Evolutionary conservation across 2,797 vertebrate genomes (phyloP).

Genomic region (Champsocephalus esox): DNA sequence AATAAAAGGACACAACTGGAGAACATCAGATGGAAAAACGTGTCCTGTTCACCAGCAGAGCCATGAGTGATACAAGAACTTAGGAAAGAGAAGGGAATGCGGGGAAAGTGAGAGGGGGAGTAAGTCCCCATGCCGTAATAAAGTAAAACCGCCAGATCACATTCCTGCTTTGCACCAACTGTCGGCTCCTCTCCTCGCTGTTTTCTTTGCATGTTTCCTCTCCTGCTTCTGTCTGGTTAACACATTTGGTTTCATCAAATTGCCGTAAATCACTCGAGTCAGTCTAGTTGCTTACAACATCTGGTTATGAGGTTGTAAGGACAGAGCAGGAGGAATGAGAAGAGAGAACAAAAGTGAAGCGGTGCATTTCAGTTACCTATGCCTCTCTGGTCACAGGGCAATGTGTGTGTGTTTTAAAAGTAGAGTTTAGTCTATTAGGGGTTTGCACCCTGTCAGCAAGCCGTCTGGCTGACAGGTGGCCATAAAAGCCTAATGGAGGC

Average conservation of each 20-base stretch:
- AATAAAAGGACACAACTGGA: slow-evolving; percentile 26
- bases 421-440: slow-evolving; percentile 41
- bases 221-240: slow-evolving; percentile 50
- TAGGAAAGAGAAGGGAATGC: slow-evolving; percentile 11
- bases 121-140: slow-evolving; percentile 34
- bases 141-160: slow-evolving; percentile 36
- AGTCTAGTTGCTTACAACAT: slow-evolving; percentile 50
- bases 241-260: slow-evolving; percentile 48
- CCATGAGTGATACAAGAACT: slow-evolving; percentile 14
- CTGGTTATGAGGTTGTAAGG: slow-evolving; percentile 40
- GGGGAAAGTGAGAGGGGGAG: slow-evolving; percentile 3
- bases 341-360: slow-evolving; percentile 5
- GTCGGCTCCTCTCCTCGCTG: slow-evolving; percentile 23
- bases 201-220: slow-evolving; percentile 24
- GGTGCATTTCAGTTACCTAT: slow-evolving; percentile 25
- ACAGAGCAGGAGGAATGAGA: slow-evolving; percentile 23
- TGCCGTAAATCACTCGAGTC: slow-evolving; percentile 37
- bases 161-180: slow-evolving; percentile 20
- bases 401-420: slow-evolving; percentile 40
- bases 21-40: slow-evolving; percentile 31
- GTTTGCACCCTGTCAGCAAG: slow-evolving; percentile 59
- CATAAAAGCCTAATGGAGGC: slow-evolving; percentile 66
- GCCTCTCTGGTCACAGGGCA: slow-evolving; percentile 31
- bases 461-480: slow-evolving; percentile 70
- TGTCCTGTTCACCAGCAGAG: slow-evolving; percentile 3